Percentiles rank a stretch among this genome's conserved stretches.
Conservation (phyloP, 2,888 invertebrate genomes). For the Tenthredo amoena region DNA sequence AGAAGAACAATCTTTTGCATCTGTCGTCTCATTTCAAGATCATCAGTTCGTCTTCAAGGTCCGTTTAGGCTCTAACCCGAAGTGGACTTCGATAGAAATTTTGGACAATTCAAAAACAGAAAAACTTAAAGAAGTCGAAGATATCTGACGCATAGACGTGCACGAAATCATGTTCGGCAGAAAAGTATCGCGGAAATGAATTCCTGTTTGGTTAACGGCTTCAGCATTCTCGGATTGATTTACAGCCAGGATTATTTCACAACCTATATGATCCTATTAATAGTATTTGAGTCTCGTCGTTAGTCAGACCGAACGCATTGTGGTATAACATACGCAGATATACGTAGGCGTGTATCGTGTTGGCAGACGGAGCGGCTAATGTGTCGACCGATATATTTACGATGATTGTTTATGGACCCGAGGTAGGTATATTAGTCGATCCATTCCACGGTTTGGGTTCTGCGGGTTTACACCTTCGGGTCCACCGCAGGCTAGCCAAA, state of each 20-base stretch:
- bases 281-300: constrained; percentile 26
- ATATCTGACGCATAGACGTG: not conserved
- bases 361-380: constrained; percentile 74
- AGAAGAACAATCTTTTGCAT: not conserved
- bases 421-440: constrained; percentile 74
- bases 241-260: constrained; percentile 12
- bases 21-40: constrained; percentile 68
- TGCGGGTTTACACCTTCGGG: constrained; percentile 39
- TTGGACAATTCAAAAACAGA: not conserved
- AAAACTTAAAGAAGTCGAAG: not conserved
- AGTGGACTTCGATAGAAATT: not conserved
- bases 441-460: constrained; percentile 58
- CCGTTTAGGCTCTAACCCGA: constrained; percentile 11
- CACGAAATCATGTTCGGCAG: not conserved
- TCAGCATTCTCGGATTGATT: not conserved
- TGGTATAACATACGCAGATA: constrained; percentile 34
- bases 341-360: constrained; percentile 60
- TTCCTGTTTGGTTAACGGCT: not conserved
- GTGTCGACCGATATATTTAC: constrained; percentile 77
- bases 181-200: constrained; percentile 1
- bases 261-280: constrained; percentile 33
- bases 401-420: constrained; percentile 76
- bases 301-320: constrained; percentile 21
- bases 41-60: constrained; percentile 67
- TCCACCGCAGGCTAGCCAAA: constrained; percentile 53